Evolutionary conservation across 2,888 invertebrate species (phyloP).

Genomic region (Ectropis crepuscularia): DNA sequence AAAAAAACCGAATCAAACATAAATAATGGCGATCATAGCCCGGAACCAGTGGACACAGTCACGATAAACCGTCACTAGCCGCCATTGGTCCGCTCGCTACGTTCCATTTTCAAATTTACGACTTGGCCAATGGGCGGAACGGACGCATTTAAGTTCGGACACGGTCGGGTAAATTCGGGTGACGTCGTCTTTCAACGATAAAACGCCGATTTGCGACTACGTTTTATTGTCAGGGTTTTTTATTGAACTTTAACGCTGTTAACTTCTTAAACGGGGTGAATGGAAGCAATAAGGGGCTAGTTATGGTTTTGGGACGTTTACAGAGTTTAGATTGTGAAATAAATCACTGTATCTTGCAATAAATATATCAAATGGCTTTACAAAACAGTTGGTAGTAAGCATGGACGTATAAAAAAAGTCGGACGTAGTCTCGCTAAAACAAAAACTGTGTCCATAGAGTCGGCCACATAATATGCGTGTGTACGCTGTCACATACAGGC

Average conservation of each 20-base stretch:
- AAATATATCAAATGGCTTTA: no score
- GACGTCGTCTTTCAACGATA: constrained; percentile 44
- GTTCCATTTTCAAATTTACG: constrained; percentile 64
- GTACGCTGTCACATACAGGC: no score
- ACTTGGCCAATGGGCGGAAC: constrained; percentile 51
- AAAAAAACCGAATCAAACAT: constrained; percentile 27
- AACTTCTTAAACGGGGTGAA: constrained; percentile 20
- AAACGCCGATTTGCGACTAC: constrained; percentile 35
- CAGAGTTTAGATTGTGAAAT: neutral
- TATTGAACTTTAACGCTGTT: constrained; percentile 25
- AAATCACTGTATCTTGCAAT: neutral
- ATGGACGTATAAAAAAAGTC: no score
- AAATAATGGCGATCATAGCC: constrained; percentile 39
- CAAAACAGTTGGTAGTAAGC: no score
- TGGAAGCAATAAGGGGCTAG: constrained; percentile 10
- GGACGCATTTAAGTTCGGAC: constrained; percentile 40
- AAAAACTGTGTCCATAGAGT: no score
- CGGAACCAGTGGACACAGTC: constrained; percentile 29
- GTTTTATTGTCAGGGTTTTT: constrained; percentile 27
- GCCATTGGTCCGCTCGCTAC: constrained; percentile 49
- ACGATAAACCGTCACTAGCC: constrained; percentile 32
- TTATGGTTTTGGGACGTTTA: constrained; percentile 11
- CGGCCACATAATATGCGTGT: no score
- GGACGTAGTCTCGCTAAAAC: no score
- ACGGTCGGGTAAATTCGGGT: constrained; percentile 23